Percentiles rank a stretch among this genome's conserved stretches.
Evolutionary conservation across 2,888 invertebrate genomes (phyloP).

Genomic region (Hydropsyche betteni): DNA sequence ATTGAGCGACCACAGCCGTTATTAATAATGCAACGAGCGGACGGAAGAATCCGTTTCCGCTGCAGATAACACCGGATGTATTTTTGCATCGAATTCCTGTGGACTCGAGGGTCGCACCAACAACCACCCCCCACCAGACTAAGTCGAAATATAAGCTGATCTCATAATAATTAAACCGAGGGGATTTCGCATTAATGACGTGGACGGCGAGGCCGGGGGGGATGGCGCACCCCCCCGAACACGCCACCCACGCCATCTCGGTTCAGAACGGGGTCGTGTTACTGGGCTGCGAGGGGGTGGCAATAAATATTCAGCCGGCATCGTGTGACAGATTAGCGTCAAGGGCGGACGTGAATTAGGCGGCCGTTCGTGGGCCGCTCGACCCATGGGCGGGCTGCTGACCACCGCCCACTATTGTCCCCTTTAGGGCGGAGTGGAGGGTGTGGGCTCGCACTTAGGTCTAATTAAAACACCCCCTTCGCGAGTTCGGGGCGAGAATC

Average conservation of each 20-base stretch:
- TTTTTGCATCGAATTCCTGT: conserved; percentile 27
- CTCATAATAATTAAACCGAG: conserved; percentile 36
- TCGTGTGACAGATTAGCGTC: conserved; percentile 51
- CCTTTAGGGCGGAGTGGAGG: not conserved
- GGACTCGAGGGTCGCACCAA: conserved; percentile 14
- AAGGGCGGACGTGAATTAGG: conserved; percentile 47
- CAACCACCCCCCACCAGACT: not conserved
- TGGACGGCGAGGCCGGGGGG: not conserved
- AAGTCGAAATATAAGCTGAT: conserved; percentile 37
- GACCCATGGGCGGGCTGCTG: not conserved
- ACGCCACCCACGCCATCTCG: not conserved
- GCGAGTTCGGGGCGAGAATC: conserved; percentile 26
- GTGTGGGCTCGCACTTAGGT: conserved; percentile 31
- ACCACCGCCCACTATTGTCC: not conserved
- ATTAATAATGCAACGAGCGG: not conserved
- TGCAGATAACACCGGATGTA: not conserved
- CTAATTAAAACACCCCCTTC: conserved; percentile 39
- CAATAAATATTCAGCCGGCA: conserved; percentile 49
- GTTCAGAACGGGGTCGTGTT: conserved; percentile 8
- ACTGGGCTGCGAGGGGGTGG: conserved; percentile 12
- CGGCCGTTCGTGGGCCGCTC: conserved; percentile 17
- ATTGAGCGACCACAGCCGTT: not conserved
- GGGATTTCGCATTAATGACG: conserved; percentile 38
- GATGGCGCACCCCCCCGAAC: not conserved
- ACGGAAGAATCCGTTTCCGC: not conserved